These are phyloP conservation scores for Elmis aenea DNA, from an alignment of 2,888 invertebrate species.

Conservation along the genomic window DNA sequence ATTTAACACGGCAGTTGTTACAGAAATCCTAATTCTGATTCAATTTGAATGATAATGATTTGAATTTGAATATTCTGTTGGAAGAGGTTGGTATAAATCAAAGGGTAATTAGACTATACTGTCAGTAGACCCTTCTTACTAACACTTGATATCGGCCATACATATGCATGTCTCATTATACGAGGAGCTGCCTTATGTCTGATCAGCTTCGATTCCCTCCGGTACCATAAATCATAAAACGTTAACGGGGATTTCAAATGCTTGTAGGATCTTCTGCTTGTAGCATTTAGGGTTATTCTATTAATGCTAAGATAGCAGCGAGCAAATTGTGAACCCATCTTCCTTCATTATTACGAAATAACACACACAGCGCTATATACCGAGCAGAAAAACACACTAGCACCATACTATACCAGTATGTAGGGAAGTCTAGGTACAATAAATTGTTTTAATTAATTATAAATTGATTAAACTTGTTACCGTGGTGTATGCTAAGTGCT, in stretches of 20 bases:
- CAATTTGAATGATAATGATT: slow-evolving; percentile 38
- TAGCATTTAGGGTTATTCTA: background rate
- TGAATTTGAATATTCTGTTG: slow-evolving; percentile 31
- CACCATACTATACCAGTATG: too few species aligned
- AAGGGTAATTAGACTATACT: slow-evolving; percentile 27
- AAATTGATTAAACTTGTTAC: too few species aligned
- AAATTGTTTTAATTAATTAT: too few species aligned
- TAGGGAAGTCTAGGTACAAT: too few species aligned
- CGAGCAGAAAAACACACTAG: too few species aligned
- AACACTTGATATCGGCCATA: slow-evolving; percentile 39
- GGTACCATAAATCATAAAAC: slow-evolving; percentile 35
- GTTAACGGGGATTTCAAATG: slow-evolving; percentile 34
- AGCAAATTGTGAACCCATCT: too few species aligned
- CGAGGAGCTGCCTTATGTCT: slow-evolving; percentile 24
- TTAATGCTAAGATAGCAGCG: too few species aligned
- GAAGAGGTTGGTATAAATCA: slow-evolving; percentile 33
- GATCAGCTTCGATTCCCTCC: slow-evolving; percentile 39
- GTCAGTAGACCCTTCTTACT: slow-evolving; percentile 37
- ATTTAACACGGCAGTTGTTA: too few species aligned
- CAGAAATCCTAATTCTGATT: slow-evolving; percentile 18
- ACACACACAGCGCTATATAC: too few species aligned
- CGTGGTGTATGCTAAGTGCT: too few species aligned
- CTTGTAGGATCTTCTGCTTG: slow-evolving; percentile 15
- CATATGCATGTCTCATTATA: slow-evolving; percentile 46
- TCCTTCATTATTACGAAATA: too few species aligned